Percentiles rank a stretch among this genome's conserved stretches.
These are phyloP conservation scores for Coptodon rendalli DNA, from an alignment of 2,113 vertebrate genomes.

Conservation along the genomic window DNA sequence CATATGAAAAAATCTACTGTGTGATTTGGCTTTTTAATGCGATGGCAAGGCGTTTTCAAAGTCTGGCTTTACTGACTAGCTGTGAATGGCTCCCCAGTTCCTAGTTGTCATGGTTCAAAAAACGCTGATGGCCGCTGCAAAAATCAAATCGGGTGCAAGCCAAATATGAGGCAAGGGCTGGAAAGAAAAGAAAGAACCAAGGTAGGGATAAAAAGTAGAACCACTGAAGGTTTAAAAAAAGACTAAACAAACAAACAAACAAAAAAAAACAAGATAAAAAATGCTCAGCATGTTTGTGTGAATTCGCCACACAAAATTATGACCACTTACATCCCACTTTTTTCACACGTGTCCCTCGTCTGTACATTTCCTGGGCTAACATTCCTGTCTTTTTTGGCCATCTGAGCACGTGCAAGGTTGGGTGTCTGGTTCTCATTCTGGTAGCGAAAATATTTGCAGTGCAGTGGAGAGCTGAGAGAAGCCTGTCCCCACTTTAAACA, in stretches of 20 bases:
- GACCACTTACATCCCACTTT: background rate
- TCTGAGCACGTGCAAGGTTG: conserved; percentile 34
- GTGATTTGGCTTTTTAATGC: conserved; percentile 8
- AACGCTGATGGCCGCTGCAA: background rate
- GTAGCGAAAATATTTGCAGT: conserved; percentile 57
- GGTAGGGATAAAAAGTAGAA: background rate
- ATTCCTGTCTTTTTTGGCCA: conserved; percentile 36
- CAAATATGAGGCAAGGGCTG: background rate
- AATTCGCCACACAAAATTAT: background rate
- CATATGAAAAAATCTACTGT: background rate
- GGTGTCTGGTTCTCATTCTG: conserved; percentile 56
- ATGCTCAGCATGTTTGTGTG: background rate
- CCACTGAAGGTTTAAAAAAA: background rate
- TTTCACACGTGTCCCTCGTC: background rate
- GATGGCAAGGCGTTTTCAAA: conserved; percentile 10
- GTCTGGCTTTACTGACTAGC: conserved; percentile 12
- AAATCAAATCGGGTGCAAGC: conserved; percentile 11
- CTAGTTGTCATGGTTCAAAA: conserved; percentile 16
- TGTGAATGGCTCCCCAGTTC: conserved; percentile 4
- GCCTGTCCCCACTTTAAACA: conserved; percentile 31
- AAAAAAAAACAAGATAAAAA: background rate
- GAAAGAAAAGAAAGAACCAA: background rate
- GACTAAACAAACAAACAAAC: background rate
- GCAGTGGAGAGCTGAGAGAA: conserved; percentile 14
- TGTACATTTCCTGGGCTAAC: conserved; percentile 8